A percentile compares a stretch with the other conserved stretches of the same genome.
These are phyloP conservation scores for Sebastes matsubarae DNA, from an alignment of 2,797 vertebrate genomes.

Conservation along the genomic window DNA sequence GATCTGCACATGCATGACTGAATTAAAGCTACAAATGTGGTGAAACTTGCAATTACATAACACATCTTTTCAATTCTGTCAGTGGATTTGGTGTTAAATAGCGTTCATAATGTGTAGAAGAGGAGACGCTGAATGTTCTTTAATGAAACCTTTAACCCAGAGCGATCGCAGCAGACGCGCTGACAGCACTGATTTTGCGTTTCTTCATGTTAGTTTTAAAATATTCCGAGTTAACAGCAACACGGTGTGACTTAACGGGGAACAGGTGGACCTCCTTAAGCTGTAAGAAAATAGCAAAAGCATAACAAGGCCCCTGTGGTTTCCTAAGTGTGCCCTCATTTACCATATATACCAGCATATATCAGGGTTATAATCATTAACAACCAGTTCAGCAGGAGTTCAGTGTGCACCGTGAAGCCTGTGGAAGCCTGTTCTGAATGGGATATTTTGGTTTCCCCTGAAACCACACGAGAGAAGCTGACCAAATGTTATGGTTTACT, in stretches of 20 bases:
- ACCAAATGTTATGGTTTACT: conserved; percentile 80
- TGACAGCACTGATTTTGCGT: conserved; percentile 42
- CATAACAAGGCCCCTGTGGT: conserved; percentile 82
- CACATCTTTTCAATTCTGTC: neutral
- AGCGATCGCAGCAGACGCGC: neutral
- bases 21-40: neutral
- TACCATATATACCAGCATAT: conserved; percentile 75
- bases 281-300: conserved; percentile 73
- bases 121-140: neutral
- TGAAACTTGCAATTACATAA: neutral
- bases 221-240: conserved; percentile 49
- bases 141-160: conserved; percentile 9
- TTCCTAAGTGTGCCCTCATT: conserved; percentile 83
- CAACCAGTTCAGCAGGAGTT: conserved; percentile 81
- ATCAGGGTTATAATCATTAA: conserved; percentile 83
- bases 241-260: conserved; percentile 61
- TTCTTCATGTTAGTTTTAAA: conserved; percentile 39
- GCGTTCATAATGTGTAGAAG: neutral
- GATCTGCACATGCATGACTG: conserved; percentile 5
- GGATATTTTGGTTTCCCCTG: conserved; percentile 69
- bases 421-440: conserved; percentile 62
- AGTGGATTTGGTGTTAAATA: neutral
- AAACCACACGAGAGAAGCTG: conserved; percentile 74
- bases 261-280: conserved; percentile 81
- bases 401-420: conserved; percentile 60